Evolutionary conservation across 2,113 vertebrate genomes (phyloP), one percentile per base, ranked within the genome.

Genomic region (Oxygymnocypris stewartii): DNA sequence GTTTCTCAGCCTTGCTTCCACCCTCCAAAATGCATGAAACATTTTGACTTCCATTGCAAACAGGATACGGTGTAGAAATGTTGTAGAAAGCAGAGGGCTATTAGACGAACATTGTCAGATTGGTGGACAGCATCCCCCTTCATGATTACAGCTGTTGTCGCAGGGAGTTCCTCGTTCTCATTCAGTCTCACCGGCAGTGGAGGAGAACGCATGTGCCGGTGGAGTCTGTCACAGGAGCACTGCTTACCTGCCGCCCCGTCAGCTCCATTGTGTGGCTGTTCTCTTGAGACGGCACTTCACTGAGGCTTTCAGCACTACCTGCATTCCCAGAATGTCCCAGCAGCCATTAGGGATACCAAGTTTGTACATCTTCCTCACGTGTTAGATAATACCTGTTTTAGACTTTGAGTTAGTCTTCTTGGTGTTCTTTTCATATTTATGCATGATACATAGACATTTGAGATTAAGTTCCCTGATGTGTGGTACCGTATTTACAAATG

Each of bases 21-120:
- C 69, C 25, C 35, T 20, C 51, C 28, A 59, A 37, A 67, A 85
- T 78, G 40, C 73, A 78, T 65, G 57, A 81, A 81, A 42, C 82
- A 83, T 71, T 69, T 35, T 16, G 63, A 9, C 42, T 57, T 28
- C 23, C 0, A 23, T 61, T 84, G 73, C 79, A 44, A 65, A n/a
- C 79, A 81, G 14, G 23, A 81, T 65, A 14, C 59, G 12, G 59
- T 81, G 65, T 28, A 47, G n/a, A 76, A 28, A 76, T 49, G 74
- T 57, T 65, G 79, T 18, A 67, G 59, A 65, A 65, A 81, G 59
- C 37, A 65, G 14, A 81, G 59, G 13, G 37, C 42, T 20, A 65
- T 65, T 28, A 63, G 57, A 81, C 13, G n/a, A 81, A 81, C 57
- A 20, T 12, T 28, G 79, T 25, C 37, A 80, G 54, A 42, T 40